These are phyloP conservation scores for Botrylloides violaceus DNA, from an alignment of 23 tunicate species.

Conservation along the genomic window DNA sequence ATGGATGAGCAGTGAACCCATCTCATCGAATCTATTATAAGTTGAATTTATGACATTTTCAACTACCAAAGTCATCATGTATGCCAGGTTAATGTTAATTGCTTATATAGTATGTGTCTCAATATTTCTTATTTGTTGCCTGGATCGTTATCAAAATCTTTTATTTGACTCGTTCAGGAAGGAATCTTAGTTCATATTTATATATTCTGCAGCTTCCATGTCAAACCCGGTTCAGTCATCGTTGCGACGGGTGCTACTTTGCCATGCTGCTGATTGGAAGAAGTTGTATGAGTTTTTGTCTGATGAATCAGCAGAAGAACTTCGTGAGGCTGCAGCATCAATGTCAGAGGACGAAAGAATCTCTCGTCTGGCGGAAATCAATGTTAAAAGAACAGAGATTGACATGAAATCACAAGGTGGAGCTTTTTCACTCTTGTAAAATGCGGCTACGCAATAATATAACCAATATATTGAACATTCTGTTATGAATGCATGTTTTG, in stretches of 20 bases:
- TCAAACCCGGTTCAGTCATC: constrained; percentile 16
- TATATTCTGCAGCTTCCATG: neutral
- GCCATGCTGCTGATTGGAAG: constrained; percentile 59
- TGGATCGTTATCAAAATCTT: neutral
- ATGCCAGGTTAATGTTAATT: no score
- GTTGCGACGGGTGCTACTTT: constrained; percentile 24
- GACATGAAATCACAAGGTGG: constrained; percentile 29
- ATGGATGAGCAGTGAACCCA: no score
- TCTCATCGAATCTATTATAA: no score
- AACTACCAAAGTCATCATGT: no score
- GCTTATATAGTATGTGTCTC: no score
- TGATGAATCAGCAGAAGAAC: constrained; percentile 61
- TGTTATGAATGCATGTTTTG: no score
- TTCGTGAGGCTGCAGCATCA: constrained; percentile 62
- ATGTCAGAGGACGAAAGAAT: constrained; percentile 72
- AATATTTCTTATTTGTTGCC: neutral
- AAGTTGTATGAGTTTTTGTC: constrained; percentile 32
- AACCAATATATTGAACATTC: no score
- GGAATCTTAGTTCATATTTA: neutral
- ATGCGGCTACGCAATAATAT: no score
- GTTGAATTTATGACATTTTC: no score
- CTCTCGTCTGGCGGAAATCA: constrained; percentile 69
- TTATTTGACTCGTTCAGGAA: neutral
- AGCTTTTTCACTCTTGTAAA: no score
- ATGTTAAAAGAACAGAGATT: constrained; percentile 43